Evolutionary conservation across 2,797 vertebrate genomes (phyloP), one percentile per base, ranked within the genome.

Genomic region (Miichthys miiuy): DNA sequence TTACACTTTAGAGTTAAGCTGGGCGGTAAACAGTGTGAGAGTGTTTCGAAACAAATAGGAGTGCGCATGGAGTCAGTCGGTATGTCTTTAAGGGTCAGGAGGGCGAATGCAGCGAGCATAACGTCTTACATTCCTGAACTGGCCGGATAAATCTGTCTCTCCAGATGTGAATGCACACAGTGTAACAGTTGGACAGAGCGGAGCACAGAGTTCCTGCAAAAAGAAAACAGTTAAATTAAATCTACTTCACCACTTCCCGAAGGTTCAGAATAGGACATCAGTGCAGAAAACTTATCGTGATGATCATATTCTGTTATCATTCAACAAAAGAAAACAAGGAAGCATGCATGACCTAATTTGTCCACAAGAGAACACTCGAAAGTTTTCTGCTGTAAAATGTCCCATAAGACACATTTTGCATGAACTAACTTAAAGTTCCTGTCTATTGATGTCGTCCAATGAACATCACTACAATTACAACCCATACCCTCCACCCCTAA

Each of bases 1-100:
- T 62, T 16, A 14, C 6, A 20, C 44, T 16, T 10, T 5, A 25
- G 41, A 30, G 48, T 55, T 46, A 1, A 16, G 34, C 50, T 23
- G 48, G 64, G 57, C n/a, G 18, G 11, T 70, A 57, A 71, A 78
- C 73, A 60, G 11, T 14, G 57, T 48, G 47, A 51, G 8, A 51
- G 56, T 21, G 71, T 79, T 85, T 69, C 8, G 34, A 50, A 52
- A 54, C 42, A 27, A 47, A 65, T 8, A 34, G 30, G 47, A 69
- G n/a, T 2, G 34, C 34, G 2, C 34, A 38, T 9, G 34, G 34
- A 38, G 34, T 38, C 34, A 38, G 34, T 60, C 42, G 41, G 4
- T 3, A 10, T 67, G 63, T 72, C 63, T 61, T 60, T 10, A 25
- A 21, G 9, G 57, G 25, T 75, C 23, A 64, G 44, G 57, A 20